Evolutionary conservation across 2,113 vertebrate species (phyloP).

Genomic region (Piprites chloris): DNA sequence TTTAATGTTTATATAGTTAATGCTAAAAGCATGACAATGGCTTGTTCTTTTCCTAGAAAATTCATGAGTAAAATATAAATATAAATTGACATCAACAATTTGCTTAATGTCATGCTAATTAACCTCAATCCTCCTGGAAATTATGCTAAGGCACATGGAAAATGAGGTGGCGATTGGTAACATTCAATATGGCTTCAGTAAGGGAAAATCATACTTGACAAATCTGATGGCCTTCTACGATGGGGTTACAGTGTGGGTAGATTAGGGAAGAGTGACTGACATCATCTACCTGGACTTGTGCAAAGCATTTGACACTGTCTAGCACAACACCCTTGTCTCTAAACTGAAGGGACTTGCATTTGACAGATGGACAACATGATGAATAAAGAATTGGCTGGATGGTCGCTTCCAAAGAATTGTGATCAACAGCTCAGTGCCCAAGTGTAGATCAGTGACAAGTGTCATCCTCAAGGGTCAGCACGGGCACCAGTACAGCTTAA

Average conservation of each 20-base stretch:
- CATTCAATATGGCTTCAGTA: neutral
- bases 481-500: too few species aligned
- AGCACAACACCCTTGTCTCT: neutral
- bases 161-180: neutral
- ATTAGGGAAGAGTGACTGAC: neutral
- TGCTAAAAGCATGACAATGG: neutral
- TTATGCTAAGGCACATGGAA: neutral
- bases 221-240: neutral
- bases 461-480: neutral
- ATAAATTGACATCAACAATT: neutral
- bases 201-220: neutral
- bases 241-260: neutral
- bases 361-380: neutral
- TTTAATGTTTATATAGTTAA: neutral
- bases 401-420: neutral
- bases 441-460: neutral
- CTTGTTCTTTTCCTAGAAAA: neutral
- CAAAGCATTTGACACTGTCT: neutral
- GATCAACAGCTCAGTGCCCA: neutral
- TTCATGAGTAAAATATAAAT: neutral
- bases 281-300: neutral
- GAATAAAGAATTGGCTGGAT: neutral
- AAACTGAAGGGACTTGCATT: neutral
- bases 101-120: conserved; percentile 7
- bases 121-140: neutral